A percentile compares a stretch with the other conserved stretches of the same genome.
Evolutionary conservation across 2,113 vertebrate genomes (phyloP).

Genomic region (Microtus pennsylvanicus): DNA sequence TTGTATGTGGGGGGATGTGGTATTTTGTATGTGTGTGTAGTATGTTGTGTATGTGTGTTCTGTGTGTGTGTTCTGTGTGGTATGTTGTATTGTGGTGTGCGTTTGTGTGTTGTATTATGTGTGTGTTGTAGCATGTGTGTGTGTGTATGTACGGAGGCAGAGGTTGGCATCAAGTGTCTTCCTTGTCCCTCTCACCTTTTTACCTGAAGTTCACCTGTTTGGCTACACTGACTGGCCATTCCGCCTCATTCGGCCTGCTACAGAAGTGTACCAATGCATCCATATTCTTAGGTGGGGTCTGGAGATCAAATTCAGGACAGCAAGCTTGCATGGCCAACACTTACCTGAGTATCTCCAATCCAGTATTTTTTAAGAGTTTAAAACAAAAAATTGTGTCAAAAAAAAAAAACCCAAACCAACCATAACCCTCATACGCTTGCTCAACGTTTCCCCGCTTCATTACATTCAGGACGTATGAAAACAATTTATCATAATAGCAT

Average conservation of each 20-base stretch:
- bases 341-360: neutral
- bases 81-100: neutral
- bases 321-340: neutral
- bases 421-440: neutral
- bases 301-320: neutral
- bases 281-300: neutral
- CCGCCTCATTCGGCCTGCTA: neutral
- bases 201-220: neutral
- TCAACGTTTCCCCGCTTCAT: neutral
- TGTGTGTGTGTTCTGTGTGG: neutral
- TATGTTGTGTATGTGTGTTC: neutral
- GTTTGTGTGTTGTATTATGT: neutral
- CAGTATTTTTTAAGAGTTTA: neutral
- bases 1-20: neutral
- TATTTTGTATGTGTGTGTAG: neutral
- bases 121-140: neutral
- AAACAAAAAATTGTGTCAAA: neutral
- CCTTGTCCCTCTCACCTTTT: neutral
- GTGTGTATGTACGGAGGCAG: neutral
- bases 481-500: conserved; percentile 52
- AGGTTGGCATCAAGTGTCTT: neutral
- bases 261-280: neutral
- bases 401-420: neutral
- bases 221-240: neutral
- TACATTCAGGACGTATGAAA: conserved; percentile 16